Evolutionary conservation across 2,797 vertebrate species (phyloP).

Genomic region (Manis pentadactyla): DNA sequence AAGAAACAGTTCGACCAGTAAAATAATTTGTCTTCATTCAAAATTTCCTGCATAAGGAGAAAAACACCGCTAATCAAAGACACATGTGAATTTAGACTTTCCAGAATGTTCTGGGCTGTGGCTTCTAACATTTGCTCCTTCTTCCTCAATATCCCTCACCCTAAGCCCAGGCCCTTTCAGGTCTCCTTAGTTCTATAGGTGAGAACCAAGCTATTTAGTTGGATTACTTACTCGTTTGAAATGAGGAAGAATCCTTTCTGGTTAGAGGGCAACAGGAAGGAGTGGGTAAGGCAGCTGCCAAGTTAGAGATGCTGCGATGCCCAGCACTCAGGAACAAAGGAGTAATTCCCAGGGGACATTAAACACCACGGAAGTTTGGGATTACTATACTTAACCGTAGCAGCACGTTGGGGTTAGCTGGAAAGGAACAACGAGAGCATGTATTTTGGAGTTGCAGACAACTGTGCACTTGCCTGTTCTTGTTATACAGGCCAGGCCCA

Average conservation of each 20-base stretch:
- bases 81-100: neutral
- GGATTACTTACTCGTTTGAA: neutral
- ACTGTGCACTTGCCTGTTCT: neutral
- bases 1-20: conserved; percentile 21
- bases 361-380: neutral
- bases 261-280: neutral
- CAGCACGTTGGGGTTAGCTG: neutral
- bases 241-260: neutral
- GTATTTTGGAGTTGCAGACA: neutral
- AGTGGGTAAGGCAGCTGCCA: neutral
- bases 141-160: neutral
- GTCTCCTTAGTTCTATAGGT: neutral
- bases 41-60: neutral
- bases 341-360: neutral
- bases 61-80: neutral
- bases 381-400: neutral
- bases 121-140: neutral
- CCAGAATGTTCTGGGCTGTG: neutral
- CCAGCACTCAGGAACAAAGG: neutral
- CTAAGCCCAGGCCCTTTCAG: neutral
- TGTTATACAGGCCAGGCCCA: neutral
- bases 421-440: neutral
- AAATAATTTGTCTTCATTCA: conserved; percentile 11
- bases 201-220: neutral
- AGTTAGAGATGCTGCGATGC: neutral